Percentiles rank a stretch among this genome's conserved stretches.
phyloP scores from a whole-genome alignment of 2,888 invertebrate species.

The Ophion obscuratus region DNA sequence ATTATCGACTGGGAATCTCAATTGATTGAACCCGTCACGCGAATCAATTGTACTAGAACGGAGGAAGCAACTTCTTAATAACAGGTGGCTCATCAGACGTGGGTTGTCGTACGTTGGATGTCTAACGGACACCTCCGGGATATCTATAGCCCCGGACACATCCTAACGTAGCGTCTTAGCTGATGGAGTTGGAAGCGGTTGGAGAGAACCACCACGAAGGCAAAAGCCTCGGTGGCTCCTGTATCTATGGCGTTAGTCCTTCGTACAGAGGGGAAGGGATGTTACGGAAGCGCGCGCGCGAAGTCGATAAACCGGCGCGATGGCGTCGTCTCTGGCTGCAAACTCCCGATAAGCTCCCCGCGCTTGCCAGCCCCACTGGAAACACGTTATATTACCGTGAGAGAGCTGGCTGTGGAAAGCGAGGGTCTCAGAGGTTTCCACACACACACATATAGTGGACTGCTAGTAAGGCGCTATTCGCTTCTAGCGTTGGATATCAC shows the following conservation, averaged over 20 bases:
- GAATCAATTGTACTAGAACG: no score
- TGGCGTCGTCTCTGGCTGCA: slow-evolving; percentile 74
- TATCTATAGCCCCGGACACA: slow-evolving; percentile 28
- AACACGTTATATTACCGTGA: slow-evolving; percentile 66
- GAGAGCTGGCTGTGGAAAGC: slow-evolving; percentile 29
- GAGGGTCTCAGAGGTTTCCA: slow-evolving; percentile 11
- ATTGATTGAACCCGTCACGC: background rate
- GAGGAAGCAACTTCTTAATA: background rate
- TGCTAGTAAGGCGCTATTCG: slow-evolving; percentile 40
- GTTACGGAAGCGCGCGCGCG: slow-evolving; percentile 65
- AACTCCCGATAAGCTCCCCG: slow-evolving; percentile 77
- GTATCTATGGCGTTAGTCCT: slow-evolving; percentile 51
- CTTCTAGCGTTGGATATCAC: slow-evolving; percentile 38
- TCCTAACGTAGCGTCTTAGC: slow-evolving; percentile 50
- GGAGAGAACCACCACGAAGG: slow-evolving; percentile 19
- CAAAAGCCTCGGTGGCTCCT: slow-evolving; percentile 20
- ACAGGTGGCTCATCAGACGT: slow-evolving; percentile 7
- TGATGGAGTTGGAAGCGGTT: slow-evolving; percentile 52
- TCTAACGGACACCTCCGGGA: background rate
- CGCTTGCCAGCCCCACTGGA: slow-evolving; percentile 62
- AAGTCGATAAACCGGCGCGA: slow-evolving; percentile 78
- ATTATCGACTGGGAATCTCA: background rate
- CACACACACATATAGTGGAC: slow-evolving; percentile 21
- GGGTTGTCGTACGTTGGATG: background rate
- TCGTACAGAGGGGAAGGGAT: slow-evolving; percentile 30